Evolutionary conservation across 2,113 vertebrate genomes (phyloP).

Genomic region (Pogona vitticeps): DNA sequence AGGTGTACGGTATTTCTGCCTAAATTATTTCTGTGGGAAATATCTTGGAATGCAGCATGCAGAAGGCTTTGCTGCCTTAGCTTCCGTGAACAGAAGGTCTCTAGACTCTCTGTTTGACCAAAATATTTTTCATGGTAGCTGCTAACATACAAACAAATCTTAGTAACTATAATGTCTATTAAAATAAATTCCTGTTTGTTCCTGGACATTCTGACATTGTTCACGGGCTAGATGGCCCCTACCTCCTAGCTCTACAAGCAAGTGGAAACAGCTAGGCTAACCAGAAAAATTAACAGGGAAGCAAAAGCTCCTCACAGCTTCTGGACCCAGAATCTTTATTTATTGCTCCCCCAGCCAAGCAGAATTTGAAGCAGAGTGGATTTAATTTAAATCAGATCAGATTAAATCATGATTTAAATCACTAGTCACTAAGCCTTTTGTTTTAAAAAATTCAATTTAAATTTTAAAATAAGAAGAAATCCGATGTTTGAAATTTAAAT

Average conservation of each 20-base stretch:
- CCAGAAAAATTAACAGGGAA: neutral
- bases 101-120: neutral
- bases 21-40: neutral
- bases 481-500: too few relatives aligned
- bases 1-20: neutral
- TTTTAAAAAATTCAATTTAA: too few relatives aligned
- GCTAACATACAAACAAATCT: neutral
- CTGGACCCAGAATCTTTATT: neutral
- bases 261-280: neutral
- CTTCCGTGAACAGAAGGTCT: too few relatives aligned
- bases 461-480: too few relatives aligned
- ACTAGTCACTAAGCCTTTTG: too few relatives aligned
- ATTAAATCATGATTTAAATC: too few relatives aligned
- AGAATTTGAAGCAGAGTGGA: neutral
- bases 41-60: neutral
- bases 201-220: neutral
- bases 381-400: neutral
- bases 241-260: neutral
- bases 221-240: too few relatives aligned
- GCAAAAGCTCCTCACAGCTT: neutral
- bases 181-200: neutral
- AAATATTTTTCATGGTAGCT: neutral
- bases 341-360: neutral
- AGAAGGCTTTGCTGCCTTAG: neutral
- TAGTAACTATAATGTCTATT: neutral